phyloP scores from a whole-genome alignment of 2,797 vertebrate genomes.

The Clarias laeviceps region DNA sequence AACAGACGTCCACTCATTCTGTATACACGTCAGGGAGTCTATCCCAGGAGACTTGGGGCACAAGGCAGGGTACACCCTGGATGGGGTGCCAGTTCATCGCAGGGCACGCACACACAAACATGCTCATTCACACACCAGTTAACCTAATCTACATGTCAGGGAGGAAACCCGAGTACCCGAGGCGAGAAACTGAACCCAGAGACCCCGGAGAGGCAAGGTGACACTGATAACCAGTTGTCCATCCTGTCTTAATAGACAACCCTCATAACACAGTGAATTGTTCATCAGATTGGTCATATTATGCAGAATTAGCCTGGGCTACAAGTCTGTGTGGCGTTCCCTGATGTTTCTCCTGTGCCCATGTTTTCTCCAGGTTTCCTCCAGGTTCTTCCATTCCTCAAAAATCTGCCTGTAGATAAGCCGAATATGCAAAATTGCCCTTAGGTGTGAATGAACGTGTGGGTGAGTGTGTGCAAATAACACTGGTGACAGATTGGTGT shows the following conservation, averaged over 20 bases:
- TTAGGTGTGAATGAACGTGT: not conserved
- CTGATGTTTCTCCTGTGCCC: not conserved
- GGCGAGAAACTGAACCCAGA: too few relatives aligned
- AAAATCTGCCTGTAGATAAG: not conserved
- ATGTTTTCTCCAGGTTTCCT: not conserved
- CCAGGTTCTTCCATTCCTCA: not conserved
- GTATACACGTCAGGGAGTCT: too few relatives aligned
- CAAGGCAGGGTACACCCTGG: too few relatives aligned
- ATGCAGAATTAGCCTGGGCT: not conserved
- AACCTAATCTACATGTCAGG: too few relatives aligned
- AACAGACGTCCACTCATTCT: conserved; percentile 25
- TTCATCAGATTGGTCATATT: not conserved
- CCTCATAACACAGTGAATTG: not conserved
- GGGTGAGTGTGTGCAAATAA: not conserved
- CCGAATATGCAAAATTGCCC: not conserved
- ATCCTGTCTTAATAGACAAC: not conserved
- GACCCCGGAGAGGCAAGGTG: too few relatives aligned
- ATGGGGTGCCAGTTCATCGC: too few relatives aligned
- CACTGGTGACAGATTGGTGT: not conserved
- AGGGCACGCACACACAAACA: too few relatives aligned
- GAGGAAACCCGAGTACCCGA: too few relatives aligned
- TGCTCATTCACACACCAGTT: too few relatives aligned
- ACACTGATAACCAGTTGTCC: too few relatives aligned
- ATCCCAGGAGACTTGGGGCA: too few relatives aligned
- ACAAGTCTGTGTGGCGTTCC: not conserved